Evolutionary conservation across 2,888 invertebrate genomes (phyloP), one percentile per base, ranked within the genome.

Genomic region (Gryllus longicercus): DNA sequence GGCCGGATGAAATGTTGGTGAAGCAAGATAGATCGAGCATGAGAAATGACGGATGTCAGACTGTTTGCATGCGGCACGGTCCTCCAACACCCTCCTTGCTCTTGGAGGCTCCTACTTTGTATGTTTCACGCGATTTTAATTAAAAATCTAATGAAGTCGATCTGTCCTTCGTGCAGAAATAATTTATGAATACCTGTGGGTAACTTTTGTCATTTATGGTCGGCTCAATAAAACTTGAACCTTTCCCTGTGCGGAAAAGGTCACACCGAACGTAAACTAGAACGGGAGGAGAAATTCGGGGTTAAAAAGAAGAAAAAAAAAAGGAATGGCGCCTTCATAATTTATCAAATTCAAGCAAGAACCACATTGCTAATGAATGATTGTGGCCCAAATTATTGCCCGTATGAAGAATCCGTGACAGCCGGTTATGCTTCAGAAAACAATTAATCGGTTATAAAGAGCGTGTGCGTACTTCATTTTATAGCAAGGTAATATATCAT

Each of bases 321-420:
- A 63, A 63, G 12, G 63, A 63, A 63, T 18, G 63, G 16, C 63
- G n/a, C n/a, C 63, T 63, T 38, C 38, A 63, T 63, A 63, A 63
- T 63, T 63, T 63, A 63, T 63, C 63, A 63, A 63, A 63, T n/a
- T n/a, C 16, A 63, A 18, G 14, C 14, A 63, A 63, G 63, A 18
- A 63, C 63, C 63, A 63, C 63, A 63, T 63, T 63, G 63, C 63
- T 63, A 63, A 63, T 63, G 63, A 63, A 63, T 63, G 63, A 63
- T 63, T 63, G 14, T n/a, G n/a, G 16, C 12, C 63, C 16, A 63
- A 63, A 63, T 63, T 63, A 63, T 63, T 63, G 63, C 63, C 63
- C 63, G 16, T 63, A 63, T 63, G 63, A 63, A 63, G 63, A n/a
- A 63, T 63, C n/a, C 63, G 14, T 11, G 63, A 18, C 63, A 14